Evolutionary conservation across 2,797 vertebrate species (phyloP), one percentile per base, ranked within the genome.

Genomic region (Podarcis siculus): DNA sequence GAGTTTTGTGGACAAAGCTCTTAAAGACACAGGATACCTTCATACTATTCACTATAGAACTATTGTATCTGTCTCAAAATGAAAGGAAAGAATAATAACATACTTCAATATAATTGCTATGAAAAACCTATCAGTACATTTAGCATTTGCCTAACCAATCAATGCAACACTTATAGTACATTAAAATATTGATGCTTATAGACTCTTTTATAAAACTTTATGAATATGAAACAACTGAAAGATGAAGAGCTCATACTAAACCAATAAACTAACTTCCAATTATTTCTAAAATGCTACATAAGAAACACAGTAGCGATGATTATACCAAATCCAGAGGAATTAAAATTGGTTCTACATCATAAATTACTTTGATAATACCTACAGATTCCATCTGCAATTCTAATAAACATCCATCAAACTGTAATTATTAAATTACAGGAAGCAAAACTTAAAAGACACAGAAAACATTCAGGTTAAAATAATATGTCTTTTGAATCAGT

Each of bases 341-440:
- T 78, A n/a, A 7, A 86, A 77, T 39, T 76, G n/a, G 37, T n/a
- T 77, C 58, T 12, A 42, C 10, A 83, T 5, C n/a, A 64, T 73
- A 19, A n/a, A 78, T 77, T 25, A 77, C 15, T 77, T 86, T 66
- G 27, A 78, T 64, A 67, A 49, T 25, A 21, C 35, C 73, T 67
- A 67, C 23, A 78, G 25, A 83, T 17, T 69, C 17, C 42, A 49
- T 35, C 23, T 79, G 30, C 39, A 25, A 83, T 35, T 83, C 45
- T 55, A 15, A 55, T 55, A 15, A 55, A 55, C 49, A 55, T 15
- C 49, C 49, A 55, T 15, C 49, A 55, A 55, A 55, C 49, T 55
- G 67, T 6, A 93, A 93, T 86, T 86, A 86, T 9, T 84, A 55
- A 83, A 39, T 90, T 92, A 81, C 23, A 86, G 78, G 0, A 45